A percentile compares a stretch with the other conserved stretches of the same genome.
These are phyloP conservation scores for Sparidentex hasta DNA, from an alignment of 2,797 vertebrate genomes.

Conservation along the genomic window DNA sequence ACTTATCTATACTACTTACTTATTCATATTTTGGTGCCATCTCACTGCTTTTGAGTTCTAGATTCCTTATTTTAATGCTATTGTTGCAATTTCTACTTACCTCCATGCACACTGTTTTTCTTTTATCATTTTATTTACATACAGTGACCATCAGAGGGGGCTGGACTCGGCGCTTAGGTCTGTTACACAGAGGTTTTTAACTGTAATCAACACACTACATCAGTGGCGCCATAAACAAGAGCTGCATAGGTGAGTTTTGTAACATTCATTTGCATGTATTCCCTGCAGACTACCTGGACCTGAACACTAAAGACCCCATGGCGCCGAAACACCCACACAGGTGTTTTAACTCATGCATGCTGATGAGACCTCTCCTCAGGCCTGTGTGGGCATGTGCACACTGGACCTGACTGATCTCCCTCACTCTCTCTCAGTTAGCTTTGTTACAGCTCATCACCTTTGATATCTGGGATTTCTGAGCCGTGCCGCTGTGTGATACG, in stretches of 20 bases:
- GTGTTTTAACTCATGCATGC: not conserved
- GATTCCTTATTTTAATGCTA: no score
- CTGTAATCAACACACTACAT: no score
- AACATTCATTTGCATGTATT: not conserved
- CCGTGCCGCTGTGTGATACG: not conserved
- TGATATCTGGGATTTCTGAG: not conserved
- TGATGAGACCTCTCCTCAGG: not conserved
- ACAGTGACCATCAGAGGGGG: conserved; percentile 32
- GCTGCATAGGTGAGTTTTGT: no score
- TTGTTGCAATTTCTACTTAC: no score
- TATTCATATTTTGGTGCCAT: no score
- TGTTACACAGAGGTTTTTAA: no score
- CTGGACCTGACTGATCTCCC: not conserved
- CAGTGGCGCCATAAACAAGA: no score
- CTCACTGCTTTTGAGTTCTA: no score
- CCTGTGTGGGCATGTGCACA: not conserved
- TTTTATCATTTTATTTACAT: conserved; percentile 17
- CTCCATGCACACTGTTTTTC: not conserved
- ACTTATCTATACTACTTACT: no score
- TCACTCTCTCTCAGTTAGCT: not conserved
- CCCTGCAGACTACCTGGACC: not conserved
- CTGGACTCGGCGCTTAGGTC: conserved; percentile 14
- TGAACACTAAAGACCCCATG: not conserved
- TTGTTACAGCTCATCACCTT: not conserved
- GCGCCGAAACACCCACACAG: not conserved